A percentile compares a stretch with the other conserved stretches of the same genome.
Evolutionary conservation across 2,888 invertebrate genomes (phyloP).

Genomic region (Stictocephala bisonia): DNA sequence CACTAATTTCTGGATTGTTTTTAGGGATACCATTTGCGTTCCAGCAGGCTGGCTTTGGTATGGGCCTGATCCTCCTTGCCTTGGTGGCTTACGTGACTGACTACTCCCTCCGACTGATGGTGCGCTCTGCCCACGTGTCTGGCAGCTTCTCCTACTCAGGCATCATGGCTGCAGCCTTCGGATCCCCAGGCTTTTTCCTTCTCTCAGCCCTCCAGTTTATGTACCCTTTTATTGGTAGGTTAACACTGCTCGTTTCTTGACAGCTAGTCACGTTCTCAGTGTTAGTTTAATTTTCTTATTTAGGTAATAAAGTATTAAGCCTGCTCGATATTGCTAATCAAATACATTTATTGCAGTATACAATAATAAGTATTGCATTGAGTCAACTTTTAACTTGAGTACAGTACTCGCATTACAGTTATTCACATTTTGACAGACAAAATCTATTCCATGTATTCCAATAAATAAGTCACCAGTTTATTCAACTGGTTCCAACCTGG

Average conservation of each 20-base stretch:
- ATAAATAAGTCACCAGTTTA: too few relatives aligned
- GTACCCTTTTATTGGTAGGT: constrained; percentile 84
- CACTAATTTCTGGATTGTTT: too few relatives aligned
- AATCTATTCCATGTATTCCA: too few relatives aligned
- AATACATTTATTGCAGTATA: neutral
- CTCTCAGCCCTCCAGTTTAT: constrained; percentile 81
- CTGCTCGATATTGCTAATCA: neutral
- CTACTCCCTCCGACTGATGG: constrained; percentile 83
- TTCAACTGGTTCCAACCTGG: too few relatives aligned
- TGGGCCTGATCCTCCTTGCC: constrained; percentile 77
- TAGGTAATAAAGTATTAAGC: too few relatives aligned
- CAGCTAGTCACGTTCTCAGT: neutral
- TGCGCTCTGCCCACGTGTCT: constrained; percentile 78
- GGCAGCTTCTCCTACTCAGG: constrained; percentile 83
- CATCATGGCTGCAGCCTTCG: constrained; percentile 84
- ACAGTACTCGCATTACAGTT: too few relatives aligned
- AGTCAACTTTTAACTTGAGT: too few relatives aligned
- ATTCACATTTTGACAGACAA: too few relatives aligned
- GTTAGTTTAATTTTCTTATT: too few relatives aligned
- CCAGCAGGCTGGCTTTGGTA: constrained; percentile 82
- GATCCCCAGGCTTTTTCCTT: constrained; percentile 80
- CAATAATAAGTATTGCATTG: too few relatives aligned
- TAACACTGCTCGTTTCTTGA: constrained; percentile 1
- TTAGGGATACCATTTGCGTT: constrained; percentile 82
- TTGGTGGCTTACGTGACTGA: constrained; percentile 82